These are phyloP conservation scores for Leptogaster cylindrica DNA, from an alignment of 2,888 invertebrate species.

Conservation along the genomic window DNA sequence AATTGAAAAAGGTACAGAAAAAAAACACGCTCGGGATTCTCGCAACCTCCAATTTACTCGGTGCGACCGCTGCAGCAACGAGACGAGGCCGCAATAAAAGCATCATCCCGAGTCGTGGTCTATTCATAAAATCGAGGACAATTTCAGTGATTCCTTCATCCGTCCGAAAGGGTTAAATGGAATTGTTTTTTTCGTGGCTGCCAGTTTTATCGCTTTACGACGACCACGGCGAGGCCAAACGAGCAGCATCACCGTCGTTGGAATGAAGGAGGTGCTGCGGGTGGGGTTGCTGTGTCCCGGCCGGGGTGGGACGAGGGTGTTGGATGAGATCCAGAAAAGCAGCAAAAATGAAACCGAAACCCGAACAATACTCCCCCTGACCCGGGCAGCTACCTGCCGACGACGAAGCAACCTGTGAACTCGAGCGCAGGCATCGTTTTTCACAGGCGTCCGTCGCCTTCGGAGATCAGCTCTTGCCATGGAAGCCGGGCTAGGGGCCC, in stretches of 20 bases:
- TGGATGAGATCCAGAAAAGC: not conserved
- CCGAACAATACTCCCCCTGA: not conserved
- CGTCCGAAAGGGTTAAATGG: conserved; percentile 36
- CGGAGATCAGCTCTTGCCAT: no score
- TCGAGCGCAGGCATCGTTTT: conserved; percentile 13
- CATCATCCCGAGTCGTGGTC: conserved; percentile 18
- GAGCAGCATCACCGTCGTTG: not conserved
- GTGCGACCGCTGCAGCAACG: not conserved
- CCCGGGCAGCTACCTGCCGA: conserved; percentile 4
- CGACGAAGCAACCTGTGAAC: not conserved
- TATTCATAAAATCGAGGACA: conserved; percentile 38
- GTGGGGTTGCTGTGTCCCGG: not conserved
- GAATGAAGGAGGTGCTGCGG: not conserved
- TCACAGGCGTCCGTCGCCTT: conserved; percentile 27
- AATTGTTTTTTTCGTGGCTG: not conserved
- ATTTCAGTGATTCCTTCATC: conserved; percentile 33
- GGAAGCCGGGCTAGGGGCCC: no score
- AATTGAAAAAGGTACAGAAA: no score
- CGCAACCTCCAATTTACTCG: conserved; percentile 23
- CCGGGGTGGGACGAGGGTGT: no score
- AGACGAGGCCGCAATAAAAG: conserved; percentile 19
- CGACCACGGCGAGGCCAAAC: not conserved
- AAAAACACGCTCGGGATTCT: not conserved
- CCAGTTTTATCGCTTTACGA: conserved; percentile 36
- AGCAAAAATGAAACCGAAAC: conserved; percentile 26